Evolutionary conservation across 2,113 vertebrate genomes (phyloP).

Genomic region (Aplodontia rufa): DNA sequence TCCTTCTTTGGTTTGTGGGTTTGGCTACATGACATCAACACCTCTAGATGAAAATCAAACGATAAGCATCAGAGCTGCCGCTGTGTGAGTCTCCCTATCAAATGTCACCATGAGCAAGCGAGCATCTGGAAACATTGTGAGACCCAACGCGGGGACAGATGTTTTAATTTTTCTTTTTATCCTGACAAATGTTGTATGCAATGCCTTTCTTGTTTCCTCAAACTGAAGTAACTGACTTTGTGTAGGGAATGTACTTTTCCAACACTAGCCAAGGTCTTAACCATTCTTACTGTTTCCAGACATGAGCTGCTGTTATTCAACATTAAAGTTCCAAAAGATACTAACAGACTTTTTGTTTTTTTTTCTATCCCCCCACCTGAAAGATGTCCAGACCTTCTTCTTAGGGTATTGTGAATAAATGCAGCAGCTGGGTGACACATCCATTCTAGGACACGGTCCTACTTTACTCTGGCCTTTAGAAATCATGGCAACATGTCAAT

Average conservation of each 20-base stretch:
- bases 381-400: background rate
- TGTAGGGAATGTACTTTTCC: background rate
- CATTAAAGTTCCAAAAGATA: background rate
- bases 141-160: background rate
- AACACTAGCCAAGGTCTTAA: background rate
- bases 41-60: background rate
- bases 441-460: background rate
- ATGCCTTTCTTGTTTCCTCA: background rate
- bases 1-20: background rate
- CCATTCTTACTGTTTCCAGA: background rate
- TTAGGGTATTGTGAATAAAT: background rate
- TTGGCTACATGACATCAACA: fast-evolving
- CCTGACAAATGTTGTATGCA: background rate
- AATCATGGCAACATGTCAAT: background rate
- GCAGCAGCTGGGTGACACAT: too few species aligned
- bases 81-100: background rate
- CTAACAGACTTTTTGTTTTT: background rate
- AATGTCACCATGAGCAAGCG: background rate
- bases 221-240: background rate
- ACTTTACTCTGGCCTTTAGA: background rate
- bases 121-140: background rate
- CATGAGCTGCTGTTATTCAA: background rate
- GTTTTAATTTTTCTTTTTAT: background rate
- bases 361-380: background rate
- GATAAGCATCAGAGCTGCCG: background rate